Evolutionary conservation across 2,888 invertebrate genomes (phyloP), one percentile per base, ranked within the genome.

Genomic region (Aethes cnicana): DNA sequence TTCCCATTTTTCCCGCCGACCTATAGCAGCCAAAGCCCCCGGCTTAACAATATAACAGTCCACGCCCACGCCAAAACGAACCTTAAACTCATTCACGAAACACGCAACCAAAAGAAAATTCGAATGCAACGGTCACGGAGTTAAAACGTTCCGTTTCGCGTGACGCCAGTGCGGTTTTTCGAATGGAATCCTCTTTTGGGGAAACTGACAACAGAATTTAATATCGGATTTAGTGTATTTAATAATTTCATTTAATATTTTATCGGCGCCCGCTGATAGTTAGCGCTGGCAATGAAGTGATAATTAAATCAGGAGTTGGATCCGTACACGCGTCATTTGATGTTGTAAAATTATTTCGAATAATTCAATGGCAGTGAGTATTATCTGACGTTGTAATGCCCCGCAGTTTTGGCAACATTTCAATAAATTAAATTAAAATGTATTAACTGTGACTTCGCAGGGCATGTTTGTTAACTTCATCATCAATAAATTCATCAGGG

Each of bases 141-240:
- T 68, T 77, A 57, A 28, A 59, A 36, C 66, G 46, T 67, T 74
- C 61, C 30, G 54, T 41, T 33, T 54, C 5, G 28, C 25, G 67
- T 76, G 72, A 83, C 79, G 81, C 75, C 78, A 75, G 74, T 88
- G 88, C 74, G 88, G 88, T 88, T 88, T 86, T 86, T 84, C 76
- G 76, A 83, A 81, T 77, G 72, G 76, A 82, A 81, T 77, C 74
- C 80, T 72, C 74, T 81, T 80, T 80, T 72, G 72, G 74, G 68
- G 64, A 69, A 81, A 80, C 77, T 81, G 83, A 72, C 81, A 77
- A 68, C 63, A 67, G 77, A 80, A 80, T 84, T 81, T 81, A 83
- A 84, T 77, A 75, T 76, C 56, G 74, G 72, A 74, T 77, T 78
- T 74, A 69, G 59, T 47, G 56, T 61, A 62, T 61, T 59, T 59